phyloP scores from a whole-genome alignment of 2,888 invertebrate species.

The Andricus curvator region DNA sequence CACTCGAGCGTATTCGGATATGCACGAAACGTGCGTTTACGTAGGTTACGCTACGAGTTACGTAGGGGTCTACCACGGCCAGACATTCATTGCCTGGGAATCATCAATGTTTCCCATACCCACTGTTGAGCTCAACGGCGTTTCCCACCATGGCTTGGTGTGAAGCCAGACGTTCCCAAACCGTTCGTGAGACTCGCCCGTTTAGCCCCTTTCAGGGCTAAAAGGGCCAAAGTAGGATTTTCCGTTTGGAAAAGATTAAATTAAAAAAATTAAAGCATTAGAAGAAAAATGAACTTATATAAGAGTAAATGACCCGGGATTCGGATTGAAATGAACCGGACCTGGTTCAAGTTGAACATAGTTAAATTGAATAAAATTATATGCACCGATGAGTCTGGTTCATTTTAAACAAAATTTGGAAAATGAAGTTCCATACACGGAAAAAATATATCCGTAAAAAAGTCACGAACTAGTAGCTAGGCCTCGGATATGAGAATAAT shows the following conservation, averaged over 20 bases:
- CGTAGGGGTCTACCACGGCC: background rate
- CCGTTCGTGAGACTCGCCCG: conserved; percentile 44
- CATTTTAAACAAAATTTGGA: too few species aligned
- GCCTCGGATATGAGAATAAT: too few species aligned
- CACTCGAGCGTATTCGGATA: conserved; percentile 24
- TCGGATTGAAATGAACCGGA: too few species aligned
- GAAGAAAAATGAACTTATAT: background rate
- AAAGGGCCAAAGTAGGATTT: background rate
- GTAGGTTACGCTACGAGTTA: background rate
- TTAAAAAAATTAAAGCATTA: background rate
- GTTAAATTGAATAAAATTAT: too few species aligned
- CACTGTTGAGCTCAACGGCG: conserved; percentile 33
- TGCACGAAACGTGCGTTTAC: conserved; percentile 4
- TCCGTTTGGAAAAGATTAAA: background rate
- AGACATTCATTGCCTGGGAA: conserved; percentile 48
- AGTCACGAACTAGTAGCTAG: too few species aligned
- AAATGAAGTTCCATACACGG: too few species aligned
- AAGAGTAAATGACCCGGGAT: too few species aligned
- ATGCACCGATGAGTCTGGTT: too few species aligned
- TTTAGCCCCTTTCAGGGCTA: background rate
- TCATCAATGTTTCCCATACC: conserved; percentile 49
- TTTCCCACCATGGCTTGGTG: conserved; percentile 43
- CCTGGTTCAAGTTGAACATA: too few species aligned
- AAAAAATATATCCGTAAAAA: too few species aligned
- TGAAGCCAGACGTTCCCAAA: conserved; percentile 44